These are phyloP conservation scores for Trypoxylon attenuatum DNA, from an alignment of 2,888 invertebrate species.

Conservation along the genomic window DNA sequence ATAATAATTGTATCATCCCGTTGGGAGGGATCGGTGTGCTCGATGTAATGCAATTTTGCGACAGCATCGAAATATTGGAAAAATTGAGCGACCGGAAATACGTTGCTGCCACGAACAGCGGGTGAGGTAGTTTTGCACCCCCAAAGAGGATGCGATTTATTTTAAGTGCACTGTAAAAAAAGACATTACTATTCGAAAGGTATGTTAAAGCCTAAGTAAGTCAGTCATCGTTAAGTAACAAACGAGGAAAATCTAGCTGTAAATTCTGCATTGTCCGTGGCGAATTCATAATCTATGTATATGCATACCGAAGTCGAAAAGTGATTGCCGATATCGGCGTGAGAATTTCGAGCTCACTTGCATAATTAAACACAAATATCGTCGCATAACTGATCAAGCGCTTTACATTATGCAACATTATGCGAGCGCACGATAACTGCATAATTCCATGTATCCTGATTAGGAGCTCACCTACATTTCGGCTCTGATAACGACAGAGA, in stretches of 20 bases:
- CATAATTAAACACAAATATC: slow-evolving; percentile 57
- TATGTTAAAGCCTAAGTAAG: neutral
- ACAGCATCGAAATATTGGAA: too few species aligned
- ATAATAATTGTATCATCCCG: slow-evolving; percentile 30
- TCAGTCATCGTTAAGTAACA: slow-evolving; percentile 17
- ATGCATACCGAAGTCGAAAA: slow-evolving; percentile 45
- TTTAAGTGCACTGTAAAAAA: neutral
- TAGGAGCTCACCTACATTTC: slow-evolving; percentile 44
- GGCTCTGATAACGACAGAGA: neutral
- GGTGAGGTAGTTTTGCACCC: too few species aligned
- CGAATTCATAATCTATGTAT: slow-evolving; percentile 44
- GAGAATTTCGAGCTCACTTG: slow-evolving; percentile 53
- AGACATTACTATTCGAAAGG: neutral
- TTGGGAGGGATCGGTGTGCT: neutral
- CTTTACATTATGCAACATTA: slow-evolving; percentile 50
- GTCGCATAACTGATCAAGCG: slow-evolving; percentile 51
- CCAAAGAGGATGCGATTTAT: too few species aligned
- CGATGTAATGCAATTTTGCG: too few species aligned
- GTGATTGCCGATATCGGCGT: slow-evolving; percentile 51
- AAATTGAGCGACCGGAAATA: too few species aligned
- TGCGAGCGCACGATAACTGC: slow-evolving; percentile 49
- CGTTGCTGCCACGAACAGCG: too few species aligned
- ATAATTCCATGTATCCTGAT: slow-evolving; percentile 55
- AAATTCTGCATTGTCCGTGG: slow-evolving; percentile 23
- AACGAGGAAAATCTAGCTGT: slow-evolving; percentile 16